Evolutionary conservation across 2,113 vertebrate species (phyloP).

Genomic region (Trogon melanurus): DNA sequence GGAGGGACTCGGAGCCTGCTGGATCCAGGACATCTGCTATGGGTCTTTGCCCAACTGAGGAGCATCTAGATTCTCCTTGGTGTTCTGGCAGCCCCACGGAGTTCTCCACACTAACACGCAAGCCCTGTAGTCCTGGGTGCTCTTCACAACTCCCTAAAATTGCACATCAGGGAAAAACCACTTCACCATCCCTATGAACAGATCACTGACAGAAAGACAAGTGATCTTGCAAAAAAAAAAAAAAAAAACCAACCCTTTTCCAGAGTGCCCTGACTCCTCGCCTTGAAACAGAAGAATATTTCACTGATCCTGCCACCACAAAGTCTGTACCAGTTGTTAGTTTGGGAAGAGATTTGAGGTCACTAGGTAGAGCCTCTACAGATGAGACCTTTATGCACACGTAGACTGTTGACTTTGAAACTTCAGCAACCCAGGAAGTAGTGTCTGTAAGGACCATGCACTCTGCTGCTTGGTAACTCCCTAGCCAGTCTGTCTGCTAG

Average conservation of each 20-base stretch:
- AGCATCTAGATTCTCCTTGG: neutral
- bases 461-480: neutral
- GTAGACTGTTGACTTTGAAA: neutral
- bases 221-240: neutral
- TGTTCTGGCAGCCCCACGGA: neutral
- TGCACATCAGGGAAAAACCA: neutral
- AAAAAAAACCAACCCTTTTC: neutral
- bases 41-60: neutral
- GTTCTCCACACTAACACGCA: neutral
- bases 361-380: neutral
- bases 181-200: neutral
- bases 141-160: neutral
- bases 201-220: neutral
- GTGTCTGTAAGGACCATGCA: neutral
- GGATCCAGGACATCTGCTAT: neutral
- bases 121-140: neutral
- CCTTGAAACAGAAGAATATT: neutral
- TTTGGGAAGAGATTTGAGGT: neutral
- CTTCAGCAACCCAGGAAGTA: rapidly evolving
- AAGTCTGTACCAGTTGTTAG: neutral
- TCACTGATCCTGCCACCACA: no score
- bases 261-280: neutral
- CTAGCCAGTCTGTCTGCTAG: neutral
- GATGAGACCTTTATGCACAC: neutral
- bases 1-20: neutral